Conservation (phyloP, 2,888 invertebrate genomes). For the Schrankia costaestrigalis region DNA sequence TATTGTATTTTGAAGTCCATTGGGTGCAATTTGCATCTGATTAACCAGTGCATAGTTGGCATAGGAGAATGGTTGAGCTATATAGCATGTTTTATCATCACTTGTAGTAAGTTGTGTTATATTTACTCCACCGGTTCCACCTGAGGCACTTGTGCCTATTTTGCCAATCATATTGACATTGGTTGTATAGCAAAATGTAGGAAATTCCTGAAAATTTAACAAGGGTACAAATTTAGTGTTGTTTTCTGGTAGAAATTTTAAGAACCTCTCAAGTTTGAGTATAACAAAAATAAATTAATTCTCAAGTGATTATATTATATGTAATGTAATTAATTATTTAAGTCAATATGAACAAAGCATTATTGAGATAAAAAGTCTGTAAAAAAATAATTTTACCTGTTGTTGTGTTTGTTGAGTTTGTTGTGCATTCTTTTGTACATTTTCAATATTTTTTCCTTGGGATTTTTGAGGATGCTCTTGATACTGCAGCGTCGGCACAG, state of each 20-base stretch:
- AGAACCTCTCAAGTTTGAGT: too few relatives aligned
- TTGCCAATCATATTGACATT: slow-evolving; percentile 86
- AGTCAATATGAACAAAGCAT: too few relatives aligned
- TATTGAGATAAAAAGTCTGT: too few relatives aligned
- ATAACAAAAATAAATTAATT: too few relatives aligned
- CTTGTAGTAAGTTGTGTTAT: slow-evolving; percentile 84
- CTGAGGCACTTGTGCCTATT: slow-evolving; percentile 70
- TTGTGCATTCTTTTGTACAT: slow-evolving; percentile 81
- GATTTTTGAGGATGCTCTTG: slow-evolving; percentile 84
- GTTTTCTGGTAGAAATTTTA: too few relatives aligned
- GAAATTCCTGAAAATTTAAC: slow-evolving; percentile 76
- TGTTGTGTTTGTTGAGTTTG: slow-evolving; percentile 55
- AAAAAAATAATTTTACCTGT: slow-evolving; percentile 21
- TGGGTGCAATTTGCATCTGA: slow-evolving; percentile 90
- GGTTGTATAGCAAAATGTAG: slow-evolving; percentile 86
- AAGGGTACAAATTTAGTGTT: too few relatives aligned
- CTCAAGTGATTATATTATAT: too few relatives aligned
- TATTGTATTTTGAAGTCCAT: slow-evolving; percentile 85
- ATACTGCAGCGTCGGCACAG: slow-evolving; percentile 84
- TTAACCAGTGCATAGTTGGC: slow-evolving; percentile 90
- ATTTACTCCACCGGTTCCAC: slow-evolving; percentile 79
- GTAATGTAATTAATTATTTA: too few relatives aligned
- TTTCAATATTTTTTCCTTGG: slow-evolving; percentile 82
- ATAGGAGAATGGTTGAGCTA: slow-evolving; percentile 87
- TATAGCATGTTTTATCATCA: slow-evolving; percentile 87